phyloP scores from a whole-genome alignment of 1,140 invertebrate species.

The Drosophila rhopaloa region DNA sequence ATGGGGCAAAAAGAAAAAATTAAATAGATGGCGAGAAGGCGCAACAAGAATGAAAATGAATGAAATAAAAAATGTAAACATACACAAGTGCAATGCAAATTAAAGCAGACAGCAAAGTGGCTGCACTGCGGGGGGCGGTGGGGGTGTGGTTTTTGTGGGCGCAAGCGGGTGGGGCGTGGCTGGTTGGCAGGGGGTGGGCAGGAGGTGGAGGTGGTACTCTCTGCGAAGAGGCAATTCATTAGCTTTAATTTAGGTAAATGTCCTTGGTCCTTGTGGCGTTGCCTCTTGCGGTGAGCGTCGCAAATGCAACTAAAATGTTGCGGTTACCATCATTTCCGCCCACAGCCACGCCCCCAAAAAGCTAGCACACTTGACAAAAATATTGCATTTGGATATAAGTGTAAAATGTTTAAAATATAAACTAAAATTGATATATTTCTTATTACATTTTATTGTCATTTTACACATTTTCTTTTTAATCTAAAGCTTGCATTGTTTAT shows the following conservation, averaged over 20 bases:
- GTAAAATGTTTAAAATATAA: not conserved
- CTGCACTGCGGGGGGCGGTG: slow-evolving; percentile 36
- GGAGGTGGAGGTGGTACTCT: slow-evolving; percentile 3
- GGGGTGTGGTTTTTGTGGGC: slow-evolving; percentile 2
- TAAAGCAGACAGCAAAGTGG: slow-evolving; percentile 82
- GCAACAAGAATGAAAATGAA: slow-evolving; percentile 80
- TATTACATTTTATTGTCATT: too few species aligned
- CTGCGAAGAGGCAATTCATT: slow-evolving; percentile 80
- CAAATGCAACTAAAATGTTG: slow-evolving; percentile 83
- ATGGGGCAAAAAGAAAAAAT: not conserved
- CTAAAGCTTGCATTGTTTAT: too few species aligned
- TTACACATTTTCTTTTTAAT: too few species aligned
- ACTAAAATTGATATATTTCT: too few species aligned
- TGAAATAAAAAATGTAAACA: slow-evolving; percentile 83
- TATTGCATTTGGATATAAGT: not conserved
- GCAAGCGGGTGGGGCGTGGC: not conserved
- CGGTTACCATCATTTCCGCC: slow-evolving; percentile 71
- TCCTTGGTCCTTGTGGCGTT: slow-evolving; percentile 80
- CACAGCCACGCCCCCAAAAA: slow-evolving; percentile 18
- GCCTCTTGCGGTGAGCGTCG: slow-evolving; percentile 77
- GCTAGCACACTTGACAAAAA: slow-evolving; percentile 1
- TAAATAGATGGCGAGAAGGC: slow-evolving; percentile 34
- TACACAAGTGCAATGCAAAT: slow-evolving; percentile 82
- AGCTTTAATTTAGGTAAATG: slow-evolving; percentile 84
- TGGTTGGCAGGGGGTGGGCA: not conserved